These are phyloP conservation scores for Siniperca knerii DNA, from an alignment of 2,113 vertebrate genomes.

Conservation along the genomic window DNA sequence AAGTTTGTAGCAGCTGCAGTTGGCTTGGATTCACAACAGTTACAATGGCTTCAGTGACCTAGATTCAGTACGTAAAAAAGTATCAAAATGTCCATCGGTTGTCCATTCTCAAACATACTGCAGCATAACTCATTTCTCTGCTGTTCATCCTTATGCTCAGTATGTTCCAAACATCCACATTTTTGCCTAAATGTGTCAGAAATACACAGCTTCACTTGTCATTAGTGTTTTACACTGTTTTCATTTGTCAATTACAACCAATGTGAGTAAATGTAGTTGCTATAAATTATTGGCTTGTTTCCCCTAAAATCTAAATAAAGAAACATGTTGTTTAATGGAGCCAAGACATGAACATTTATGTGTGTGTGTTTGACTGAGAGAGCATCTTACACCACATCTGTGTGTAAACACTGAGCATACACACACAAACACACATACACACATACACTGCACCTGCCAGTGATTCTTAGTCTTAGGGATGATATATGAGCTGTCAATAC, in stretches of 20 bases:
- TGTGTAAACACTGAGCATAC: neutral
- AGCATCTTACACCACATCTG: no score
- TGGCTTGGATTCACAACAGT: neutral
- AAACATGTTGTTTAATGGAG: neutral
- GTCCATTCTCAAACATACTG: neutral
- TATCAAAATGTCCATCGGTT: no score
- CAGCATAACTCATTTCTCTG: neutral
- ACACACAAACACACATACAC: slow-evolving; percentile 7
- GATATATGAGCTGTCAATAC: slow-evolving; percentile 52
- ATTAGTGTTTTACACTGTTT: neutral
- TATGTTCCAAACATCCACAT: neutral
- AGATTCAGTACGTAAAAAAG: neutral
- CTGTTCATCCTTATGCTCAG: neutral
- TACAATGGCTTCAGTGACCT: neutral
- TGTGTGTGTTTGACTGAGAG: neutral
- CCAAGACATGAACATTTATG: neutral
- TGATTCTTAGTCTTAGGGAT: slow-evolving; percentile 13
- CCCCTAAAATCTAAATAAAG: slow-evolving; percentile 7
- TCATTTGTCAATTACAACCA: neutral
- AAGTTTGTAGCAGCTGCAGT: neutral
- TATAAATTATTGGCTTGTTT: neutral
- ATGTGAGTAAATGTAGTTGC: neutral
- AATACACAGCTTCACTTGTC: neutral
- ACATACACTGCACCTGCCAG: neutral
- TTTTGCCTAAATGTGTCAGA: neutral